A percentile compares a stretch with the other conserved stretches of the same genome.
Evolutionary conservation across 2,888 invertebrate genomes (phyloP).

Genomic region (Linyphia triangularis): DNA sequence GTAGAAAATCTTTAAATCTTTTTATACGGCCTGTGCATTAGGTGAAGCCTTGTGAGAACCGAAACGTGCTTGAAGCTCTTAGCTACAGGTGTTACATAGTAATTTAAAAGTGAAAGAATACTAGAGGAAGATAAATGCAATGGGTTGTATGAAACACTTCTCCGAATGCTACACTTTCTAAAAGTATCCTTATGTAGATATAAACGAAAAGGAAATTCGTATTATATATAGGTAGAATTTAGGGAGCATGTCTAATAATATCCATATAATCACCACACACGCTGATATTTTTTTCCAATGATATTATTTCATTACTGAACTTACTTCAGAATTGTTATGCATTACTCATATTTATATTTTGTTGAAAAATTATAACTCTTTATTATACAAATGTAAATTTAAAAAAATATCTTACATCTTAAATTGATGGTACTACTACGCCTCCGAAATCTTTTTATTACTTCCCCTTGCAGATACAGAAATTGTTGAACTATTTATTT

Average conservation of each 20-base stretch:
- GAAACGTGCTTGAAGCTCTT: slow-evolving; percentile 8
- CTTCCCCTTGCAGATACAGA: too few relatives aligned
- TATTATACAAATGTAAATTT: too few relatives aligned
- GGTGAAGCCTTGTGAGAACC: slow-evolving; percentile 39
- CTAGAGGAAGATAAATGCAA: slow-evolving; percentile 4
- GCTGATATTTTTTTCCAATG: too few relatives aligned
- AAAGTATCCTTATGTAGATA: not conserved
- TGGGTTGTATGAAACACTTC: not conserved
- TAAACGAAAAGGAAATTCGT: not conserved
- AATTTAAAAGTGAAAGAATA: slow-evolving; percentile 44
- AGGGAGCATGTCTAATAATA: not conserved
- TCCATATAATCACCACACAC: too few relatives aligned
- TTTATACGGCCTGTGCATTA: slow-evolving; percentile 34
- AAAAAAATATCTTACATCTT: too few relatives aligned
- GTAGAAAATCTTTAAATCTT: slow-evolving; percentile 47
- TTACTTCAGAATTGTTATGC: too few relatives aligned
- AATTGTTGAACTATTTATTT: too few relatives aligned
- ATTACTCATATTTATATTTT: too few relatives aligned
- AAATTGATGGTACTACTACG: too few relatives aligned
- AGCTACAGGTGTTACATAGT: slow-evolving; percentile 46
- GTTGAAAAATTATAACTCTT: too few relatives aligned
- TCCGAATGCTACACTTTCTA: not conserved
- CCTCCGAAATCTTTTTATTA: too few relatives aligned
- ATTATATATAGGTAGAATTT: not conserved
- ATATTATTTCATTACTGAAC: too few relatives aligned